These are phyloP conservation scores for Phalangium opilio DNA, from an alignment of 2,888 invertebrate genomes.

Conservation along the genomic window DNA sequence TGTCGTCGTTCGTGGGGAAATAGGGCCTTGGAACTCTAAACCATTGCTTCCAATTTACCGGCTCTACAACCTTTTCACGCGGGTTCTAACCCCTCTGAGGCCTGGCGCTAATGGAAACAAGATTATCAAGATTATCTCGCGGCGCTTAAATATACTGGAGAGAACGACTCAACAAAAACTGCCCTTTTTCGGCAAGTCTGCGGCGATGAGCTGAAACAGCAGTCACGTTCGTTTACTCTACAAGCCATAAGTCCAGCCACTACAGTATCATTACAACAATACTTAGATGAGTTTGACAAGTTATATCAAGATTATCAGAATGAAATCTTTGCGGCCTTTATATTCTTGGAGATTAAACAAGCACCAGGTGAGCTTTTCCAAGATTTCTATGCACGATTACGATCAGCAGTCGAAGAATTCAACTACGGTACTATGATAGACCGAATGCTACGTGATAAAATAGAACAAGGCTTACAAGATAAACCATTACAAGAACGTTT, in stretches of 20 bases:
- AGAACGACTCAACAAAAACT: background rate
- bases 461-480: conserved; percentile 6
- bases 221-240: too few species aligned
- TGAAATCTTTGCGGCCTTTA: background rate
- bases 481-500: conserved; percentile 5
- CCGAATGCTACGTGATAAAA: conserved; percentile 4
- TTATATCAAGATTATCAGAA: background rate
- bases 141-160: conserved; percentile 1
- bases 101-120: conserved; percentile 4
- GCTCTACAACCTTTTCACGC: background rate
- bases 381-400: background rate
- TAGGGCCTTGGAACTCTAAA: too few species aligned
- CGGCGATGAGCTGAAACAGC: background rate
- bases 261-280: background rate
- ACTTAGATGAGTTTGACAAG: background rate
- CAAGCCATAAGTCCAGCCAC: background rate
- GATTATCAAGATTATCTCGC: conserved; percentile 5
- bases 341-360: background rate
- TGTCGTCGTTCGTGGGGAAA: too few species aligned
- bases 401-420: conserved; percentile 2
- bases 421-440: background rate
- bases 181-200: conserved; percentile 4
- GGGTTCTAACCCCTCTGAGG: conserved; percentile 1
- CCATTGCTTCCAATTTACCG: too few species aligned
- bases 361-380: background rate